Base-by-base conservation (phyloP, 2,113 vertebrate species). In the Halichoeres trimaculatus region DNA sequence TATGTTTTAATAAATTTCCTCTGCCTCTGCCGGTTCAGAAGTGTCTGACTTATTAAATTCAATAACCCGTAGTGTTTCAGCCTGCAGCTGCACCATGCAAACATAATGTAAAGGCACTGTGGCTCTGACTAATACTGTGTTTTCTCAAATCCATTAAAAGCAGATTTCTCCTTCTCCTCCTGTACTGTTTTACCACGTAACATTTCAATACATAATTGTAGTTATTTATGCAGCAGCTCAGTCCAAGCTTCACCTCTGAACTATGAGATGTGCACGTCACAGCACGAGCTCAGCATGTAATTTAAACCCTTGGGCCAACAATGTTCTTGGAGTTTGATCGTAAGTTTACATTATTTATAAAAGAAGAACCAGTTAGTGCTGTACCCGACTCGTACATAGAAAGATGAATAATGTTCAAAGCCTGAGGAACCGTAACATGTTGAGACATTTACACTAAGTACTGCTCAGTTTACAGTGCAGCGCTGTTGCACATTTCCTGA, bases 311-410 rank as follows among this genome's bases (percentile, higher is more conserved):
- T 13, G 26, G 35, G 72, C 16, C 24, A 55, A 55, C 14, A 62
- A 70, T 41, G 52, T 17, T 11, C 40, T 41, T 14, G 12, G 72
- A 3, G 20, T 58, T 52, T 74, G 34, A 71, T 16, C 54, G 38
- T 40, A 68, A 50, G 41, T 53, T 47, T 70, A n/a, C 47, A 70
- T 81, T 81, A 76, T 50, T 78, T 52, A 75, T 30, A 30, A 30
- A 36, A 47, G 2, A 35, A 16, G 72, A 58, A 55, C 16, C 22
- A 20, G 50, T 40, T 69, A 62, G 54, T 65, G 52, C 57, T 57
- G 34, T 63, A 34, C 45, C 10, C 4, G 26, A 20, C 34, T 58
- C 41, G 1, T 52, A 35, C 50, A 58, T 40, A 17, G 36, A 60
- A 63, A 41, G 0, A 41, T 47, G 16, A 67, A 57, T 41, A 45